phyloP scores from a whole-genome alignment of 2,113 vertebrate species.

The Muntiacus muntjak region DNA sequence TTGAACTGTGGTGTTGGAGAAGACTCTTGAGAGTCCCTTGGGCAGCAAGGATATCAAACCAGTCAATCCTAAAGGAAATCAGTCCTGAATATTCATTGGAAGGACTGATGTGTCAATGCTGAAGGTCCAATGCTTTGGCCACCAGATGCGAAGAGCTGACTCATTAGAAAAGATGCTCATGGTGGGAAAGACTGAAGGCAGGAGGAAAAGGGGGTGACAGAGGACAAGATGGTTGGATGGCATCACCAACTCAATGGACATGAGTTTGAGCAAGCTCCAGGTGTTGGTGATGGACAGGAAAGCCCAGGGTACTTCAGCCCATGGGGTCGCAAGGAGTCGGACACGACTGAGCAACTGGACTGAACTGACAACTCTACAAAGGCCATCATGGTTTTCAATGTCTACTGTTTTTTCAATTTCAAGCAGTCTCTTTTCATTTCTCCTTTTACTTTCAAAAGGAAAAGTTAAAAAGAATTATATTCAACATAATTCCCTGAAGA shows the following conservation, averaged over 20 bases:
- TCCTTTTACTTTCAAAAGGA: background rate
- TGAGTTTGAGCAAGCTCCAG: background rate
- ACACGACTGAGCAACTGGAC: background rate
- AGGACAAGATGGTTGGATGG: background rate
- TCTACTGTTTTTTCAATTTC: background rate
- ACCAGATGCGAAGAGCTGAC: background rate
- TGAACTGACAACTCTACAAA: background rate
- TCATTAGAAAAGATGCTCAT: background rate
- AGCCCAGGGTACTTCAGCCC: background rate
- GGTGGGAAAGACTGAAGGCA: background rate
- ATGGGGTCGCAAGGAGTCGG: accelerated
- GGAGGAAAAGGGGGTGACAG: background rate
- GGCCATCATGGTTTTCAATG: background rate
- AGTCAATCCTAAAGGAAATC: background rate
- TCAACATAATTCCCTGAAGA: background rate
- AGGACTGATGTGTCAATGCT: background rate
- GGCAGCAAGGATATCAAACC: background rate
- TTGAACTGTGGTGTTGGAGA: background rate
- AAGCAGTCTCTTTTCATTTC: background rate
- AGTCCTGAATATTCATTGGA: background rate
- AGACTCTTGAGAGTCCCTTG: background rate
- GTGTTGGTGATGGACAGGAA: background rate
- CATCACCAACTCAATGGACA: background rate
- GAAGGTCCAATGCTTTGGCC: background rate
- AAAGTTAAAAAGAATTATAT: background rate